Base-by-base conservation (phyloP, 1,140 invertebrate genomes). In the Drosophila asahinai region DNA sequence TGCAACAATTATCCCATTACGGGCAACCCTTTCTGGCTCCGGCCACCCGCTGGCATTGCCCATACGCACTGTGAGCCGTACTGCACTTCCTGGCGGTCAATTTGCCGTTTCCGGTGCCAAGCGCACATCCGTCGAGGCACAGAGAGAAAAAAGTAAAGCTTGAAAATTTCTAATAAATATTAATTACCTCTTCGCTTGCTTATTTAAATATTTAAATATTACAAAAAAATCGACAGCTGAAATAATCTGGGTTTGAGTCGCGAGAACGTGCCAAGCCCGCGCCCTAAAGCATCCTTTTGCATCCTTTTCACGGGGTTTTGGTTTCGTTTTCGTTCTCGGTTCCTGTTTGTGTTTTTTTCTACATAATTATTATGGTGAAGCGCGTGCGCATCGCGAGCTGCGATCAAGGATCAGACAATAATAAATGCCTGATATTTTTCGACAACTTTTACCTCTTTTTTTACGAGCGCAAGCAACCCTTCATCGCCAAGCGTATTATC, bases 1-100 rank as follows among this genome's bases (percentile, higher is more conserved):
- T 84, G 84, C 84, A 87, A 84, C 84, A 87, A 87, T 87, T 87
- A 87, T 87, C 84, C 84, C 84, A 87, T 87, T 87, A 84, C 73
- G 43, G 68, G 58, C 74, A 87, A 83, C 84, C 84, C 81, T 89
- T 83, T 81, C 45, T 3, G 9, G 33, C 33, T 36, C 2, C 33
- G 2, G 55, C 62, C 83, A 79, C 79, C 79, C 71, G 83, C 76
- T 80, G 83, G 33, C 66, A 81, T 81, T 54, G 63, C 77, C 81
- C 77, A 89, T 89, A 81, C 84, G 86, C 81, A 83, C 42, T 51
- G 81, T 83, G 57, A 36, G 60, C 55, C 72, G 64, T 2, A 65
- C 68, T 75, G 86, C 77, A 84, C 77, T 80, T 76, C 81, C 89
- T 86, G 89, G 89, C 89, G 89, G 89, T 91, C 89, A 91, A 91